Conservation (phyloP, 2,113 vertebrate genomes). For the Oenanthe oenanthe region DNA sequence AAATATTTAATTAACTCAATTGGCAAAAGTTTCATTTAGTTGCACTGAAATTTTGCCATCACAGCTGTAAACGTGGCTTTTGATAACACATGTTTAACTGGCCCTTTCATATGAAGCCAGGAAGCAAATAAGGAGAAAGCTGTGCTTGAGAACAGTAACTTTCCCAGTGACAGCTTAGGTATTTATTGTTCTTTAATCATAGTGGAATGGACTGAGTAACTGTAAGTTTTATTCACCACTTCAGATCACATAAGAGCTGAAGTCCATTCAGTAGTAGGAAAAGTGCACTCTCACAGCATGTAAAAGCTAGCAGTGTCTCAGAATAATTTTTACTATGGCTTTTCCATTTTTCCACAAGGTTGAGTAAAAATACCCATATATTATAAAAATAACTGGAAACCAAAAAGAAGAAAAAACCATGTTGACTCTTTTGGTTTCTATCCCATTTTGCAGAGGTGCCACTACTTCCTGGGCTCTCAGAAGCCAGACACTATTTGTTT, state of each 20-base stretch:
- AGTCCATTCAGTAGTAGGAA: not conserved
- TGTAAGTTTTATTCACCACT: not conserved
- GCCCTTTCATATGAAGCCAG: conserved; percentile 8
- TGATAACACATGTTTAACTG: not conserved
- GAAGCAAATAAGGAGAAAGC: not conserved
- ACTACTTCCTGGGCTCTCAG: not conserved
- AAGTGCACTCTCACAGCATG: not conserved
- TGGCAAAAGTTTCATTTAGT: not conserved
- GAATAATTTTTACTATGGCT: not conserved
- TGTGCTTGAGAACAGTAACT: not conserved
- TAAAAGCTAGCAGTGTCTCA: not conserved
- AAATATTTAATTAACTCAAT: not conserved
- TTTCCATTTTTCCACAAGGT: not conserved
- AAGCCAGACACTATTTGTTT: not conserved
- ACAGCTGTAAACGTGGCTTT: conserved; percentile 8
- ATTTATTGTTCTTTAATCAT: not conserved
- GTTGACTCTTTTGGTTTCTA: not conserved
- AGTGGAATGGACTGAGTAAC: not conserved
- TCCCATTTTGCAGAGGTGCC: not conserved
- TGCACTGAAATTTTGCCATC: not conserved
- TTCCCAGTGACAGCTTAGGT: not conserved
- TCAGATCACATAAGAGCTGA: not conserved
- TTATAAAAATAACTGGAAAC: not conserved
- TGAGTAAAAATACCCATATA: not conserved
- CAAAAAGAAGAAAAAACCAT: not conserved